Evolutionary conservation across 2,888 invertebrate species (phyloP).

Genomic region (Andrena hattorfiana): DNA sequence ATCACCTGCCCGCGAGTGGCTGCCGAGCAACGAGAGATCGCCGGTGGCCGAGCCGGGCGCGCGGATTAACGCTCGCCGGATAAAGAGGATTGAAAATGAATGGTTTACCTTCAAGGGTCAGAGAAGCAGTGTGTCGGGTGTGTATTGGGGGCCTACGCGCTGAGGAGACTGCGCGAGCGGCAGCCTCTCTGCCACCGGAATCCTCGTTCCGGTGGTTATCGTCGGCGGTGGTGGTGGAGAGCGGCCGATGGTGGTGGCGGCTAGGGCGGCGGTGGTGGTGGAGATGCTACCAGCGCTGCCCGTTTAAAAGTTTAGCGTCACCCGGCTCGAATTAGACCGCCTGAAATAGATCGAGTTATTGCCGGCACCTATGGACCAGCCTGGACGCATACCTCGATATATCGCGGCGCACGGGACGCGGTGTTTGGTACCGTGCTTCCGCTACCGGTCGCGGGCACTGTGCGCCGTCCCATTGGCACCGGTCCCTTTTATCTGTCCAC

Average conservation of each 20-base stretch:
- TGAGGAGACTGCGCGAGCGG: conserved; percentile 80
- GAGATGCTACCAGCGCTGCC: conserved; percentile 64
- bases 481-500: not conserved
- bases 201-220: conserved; percentile 69
- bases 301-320: conserved; percentile 83
- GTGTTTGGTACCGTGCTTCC: conserved; percentile 52
- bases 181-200: conserved; percentile 61
- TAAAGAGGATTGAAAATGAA: not conserved
- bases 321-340: conserved; percentile 82
- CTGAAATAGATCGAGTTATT: conserved; percentile 81
- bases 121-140: conserved; percentile 72
- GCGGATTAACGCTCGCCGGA: not conserved
- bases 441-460: conserved; percentile 54
- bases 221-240: conserved; percentile 56
- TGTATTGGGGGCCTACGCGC: conserved; percentile 78
- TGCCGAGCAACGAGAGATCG: not conserved
- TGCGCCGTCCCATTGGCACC: conserved; percentile 31
- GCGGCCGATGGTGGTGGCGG: conserved; percentile 50
- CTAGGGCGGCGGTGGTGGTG: conserved; percentile 17
- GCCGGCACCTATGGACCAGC: conserved; percentile 64
- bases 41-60: not conserved
- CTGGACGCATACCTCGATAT: conserved; percentile 63
- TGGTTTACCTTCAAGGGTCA: conserved; percentile 79
- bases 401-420: conserved; percentile 46
- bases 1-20: not conserved